phyloP scores from a whole-genome alignment of 1,140 invertebrate genomes.

The Sinonovacula constricta region DNA sequence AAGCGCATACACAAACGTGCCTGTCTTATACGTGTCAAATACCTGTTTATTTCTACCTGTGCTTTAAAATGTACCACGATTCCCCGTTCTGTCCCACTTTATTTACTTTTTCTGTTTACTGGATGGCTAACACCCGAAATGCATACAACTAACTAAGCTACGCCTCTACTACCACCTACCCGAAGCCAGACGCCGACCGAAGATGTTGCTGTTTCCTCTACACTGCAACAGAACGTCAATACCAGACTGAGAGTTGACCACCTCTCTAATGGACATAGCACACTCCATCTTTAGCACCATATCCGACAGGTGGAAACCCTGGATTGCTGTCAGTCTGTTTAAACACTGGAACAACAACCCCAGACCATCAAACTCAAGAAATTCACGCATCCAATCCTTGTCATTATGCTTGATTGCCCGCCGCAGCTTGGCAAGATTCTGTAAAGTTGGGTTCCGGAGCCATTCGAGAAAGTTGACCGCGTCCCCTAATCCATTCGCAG shows the following conservation, averaged over 20 bases:
- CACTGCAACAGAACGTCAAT: conserved; percentile 79
- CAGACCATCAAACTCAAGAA: conserved; percentile 79
- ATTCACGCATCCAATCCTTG: conserved; percentile 80
- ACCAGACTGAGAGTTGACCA: conserved; percentile 80
- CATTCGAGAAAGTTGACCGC: conserved; percentile 69
- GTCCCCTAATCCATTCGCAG: conserved; percentile 48
- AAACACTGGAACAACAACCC: conserved; percentile 80
- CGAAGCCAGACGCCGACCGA: conserved; percentile 92
- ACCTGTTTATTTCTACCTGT: no score
- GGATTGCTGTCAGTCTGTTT: conserved; percentile 75
- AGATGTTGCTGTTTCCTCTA: conserved; percentile 79
- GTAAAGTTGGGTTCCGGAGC: conserved; percentile 71
- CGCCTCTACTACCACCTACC: conserved; percentile 82
- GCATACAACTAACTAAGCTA: no score
- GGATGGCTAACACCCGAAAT: no score
- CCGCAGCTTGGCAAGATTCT: conserved; percentile 69
- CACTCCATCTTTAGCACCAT: conserved; percentile 80
- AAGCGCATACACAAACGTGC: no score
- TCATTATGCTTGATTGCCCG: conserved; percentile 73
- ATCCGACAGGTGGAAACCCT: conserved; percentile 75
- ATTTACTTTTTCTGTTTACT: no score
- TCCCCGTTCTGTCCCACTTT: no score
- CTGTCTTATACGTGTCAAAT: no score
- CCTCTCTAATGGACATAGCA: conserved; percentile 79
- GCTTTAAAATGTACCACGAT: no score